Evolutionary conservation across 2,888 invertebrate species (phyloP).

Genomic region (Stenchaetothrips biformis): DNA sequence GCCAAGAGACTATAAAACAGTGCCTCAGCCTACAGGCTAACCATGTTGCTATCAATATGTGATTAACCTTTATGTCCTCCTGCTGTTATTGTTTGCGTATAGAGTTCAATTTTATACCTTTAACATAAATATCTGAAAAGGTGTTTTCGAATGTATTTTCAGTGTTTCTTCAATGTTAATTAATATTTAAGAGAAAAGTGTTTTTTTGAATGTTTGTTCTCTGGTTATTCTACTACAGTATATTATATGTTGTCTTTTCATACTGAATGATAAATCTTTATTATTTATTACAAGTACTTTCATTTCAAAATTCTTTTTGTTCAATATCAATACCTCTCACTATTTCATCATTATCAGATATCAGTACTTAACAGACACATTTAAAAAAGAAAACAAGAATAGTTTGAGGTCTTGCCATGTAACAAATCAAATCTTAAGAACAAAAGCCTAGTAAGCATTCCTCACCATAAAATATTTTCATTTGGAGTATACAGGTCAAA

Average conservation of each 20-base stretch:
- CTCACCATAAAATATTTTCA: not conserved
- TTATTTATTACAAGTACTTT: not conserved
- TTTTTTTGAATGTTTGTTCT: not conserved
- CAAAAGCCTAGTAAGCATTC: too few relatives aligned
- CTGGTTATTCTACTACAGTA: not conserved
- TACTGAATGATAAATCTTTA: not conserved
- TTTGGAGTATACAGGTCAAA: not conserved
- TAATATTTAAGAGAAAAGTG: not conserved
- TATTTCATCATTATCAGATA: not conserved
- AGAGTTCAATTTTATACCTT: too few relatives aligned
- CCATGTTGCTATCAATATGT: slow-evolving; percentile 29
- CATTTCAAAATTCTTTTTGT: too few relatives aligned
- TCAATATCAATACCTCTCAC: too few relatives aligned
- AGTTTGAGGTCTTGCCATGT: too few relatives aligned
- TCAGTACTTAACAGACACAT: not conserved
- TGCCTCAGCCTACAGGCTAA: slow-evolving; percentile 37
- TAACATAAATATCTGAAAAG: too few relatives aligned
- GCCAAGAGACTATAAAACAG: slow-evolving; percentile 40
- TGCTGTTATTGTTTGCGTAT: too few relatives aligned
- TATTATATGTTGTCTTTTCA: not conserved
- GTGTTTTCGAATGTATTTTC: not conserved
- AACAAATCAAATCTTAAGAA: too few relatives aligned
- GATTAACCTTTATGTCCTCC: too few relatives aligned
- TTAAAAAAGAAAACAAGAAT: not conserved
- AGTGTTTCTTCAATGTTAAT: not conserved